Percentiles rank a stretch among this genome's conserved stretches.
These are phyloP conservation scores for Pseudomyrmex flavicornis DNA, from an alignment of 1,140 invertebrate genomes.

Conservation along the genomic window DNA sequence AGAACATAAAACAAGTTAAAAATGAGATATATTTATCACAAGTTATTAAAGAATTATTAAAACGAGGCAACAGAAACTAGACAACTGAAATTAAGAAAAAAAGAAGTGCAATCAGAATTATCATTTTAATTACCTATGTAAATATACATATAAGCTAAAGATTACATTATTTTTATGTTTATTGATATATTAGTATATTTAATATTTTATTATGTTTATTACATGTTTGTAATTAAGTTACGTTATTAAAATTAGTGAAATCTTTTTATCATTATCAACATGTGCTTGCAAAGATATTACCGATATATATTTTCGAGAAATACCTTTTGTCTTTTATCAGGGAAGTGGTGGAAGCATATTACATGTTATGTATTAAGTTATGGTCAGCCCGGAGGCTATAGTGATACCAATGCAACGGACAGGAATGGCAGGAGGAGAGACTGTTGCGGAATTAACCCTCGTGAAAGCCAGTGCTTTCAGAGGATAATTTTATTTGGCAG, in stretches of 20 bases:
- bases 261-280: not conserved
- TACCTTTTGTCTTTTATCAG: slow-evolving; percentile 29
- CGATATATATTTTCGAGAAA: not conserved
- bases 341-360: not conserved
- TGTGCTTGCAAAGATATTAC: not conserved
- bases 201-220: too few relatives aligned
- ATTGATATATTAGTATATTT: too few relatives aligned
- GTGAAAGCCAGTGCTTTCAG: slow-evolving; percentile 76
- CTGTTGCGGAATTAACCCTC: slow-evolving; percentile 70
- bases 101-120: too few relatives aligned
- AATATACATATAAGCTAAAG: too few relatives aligned
- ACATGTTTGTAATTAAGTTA: not conserved
- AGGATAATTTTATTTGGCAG: slow-evolving; percentile 84
- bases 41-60: slow-evolving; percentile 75
- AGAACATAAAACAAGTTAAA: slow-evolving; percentile 69
- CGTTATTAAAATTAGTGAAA: not conserved
- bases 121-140: too few relatives aligned
- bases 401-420: slow-evolving; percentile 32
- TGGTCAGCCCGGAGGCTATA: slow-evolving; percentile 32
- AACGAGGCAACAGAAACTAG: too few relatives aligned
- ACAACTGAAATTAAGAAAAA: too few relatives aligned
- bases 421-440: slow-evolving; percentile 4
- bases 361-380: slow-evolving; percentile 51
- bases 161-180: too few relatives aligned
- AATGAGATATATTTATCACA: slow-evolving; percentile 83